Percentiles rank a stretch among this genome's conserved stretches.
Conservation (phyloP, 1,140 invertebrate genomes). For the Lepidurus couesii region DNA sequence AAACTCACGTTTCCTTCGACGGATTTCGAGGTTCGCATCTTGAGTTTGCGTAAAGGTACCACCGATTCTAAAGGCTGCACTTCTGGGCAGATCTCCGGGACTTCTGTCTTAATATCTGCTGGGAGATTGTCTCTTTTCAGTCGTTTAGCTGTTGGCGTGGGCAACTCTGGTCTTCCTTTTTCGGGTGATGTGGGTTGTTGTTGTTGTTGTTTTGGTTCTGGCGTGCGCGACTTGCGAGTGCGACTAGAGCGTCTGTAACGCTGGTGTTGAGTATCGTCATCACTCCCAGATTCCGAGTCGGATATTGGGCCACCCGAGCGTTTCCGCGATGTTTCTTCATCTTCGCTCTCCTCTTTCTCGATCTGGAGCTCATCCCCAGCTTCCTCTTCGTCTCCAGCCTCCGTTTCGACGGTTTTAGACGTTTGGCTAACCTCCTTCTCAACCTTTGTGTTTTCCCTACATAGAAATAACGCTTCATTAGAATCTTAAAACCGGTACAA, state of each 20-base stretch:
- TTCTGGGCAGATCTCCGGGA: neutral
- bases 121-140: neutral
- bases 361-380: slow-evolving; percentile 26
- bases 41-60: slow-evolving; percentile 24
- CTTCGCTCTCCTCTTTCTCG: slow-evolving; percentile 26
- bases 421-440: slow-evolving; percentile 7
- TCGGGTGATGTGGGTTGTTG: neutral
- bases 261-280: slow-evolving; percentile 1
- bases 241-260: slow-evolving; percentile 10
- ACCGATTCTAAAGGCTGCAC: neutral
- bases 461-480: neutral
- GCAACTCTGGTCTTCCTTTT: neutral
- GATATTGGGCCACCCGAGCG: neutral
- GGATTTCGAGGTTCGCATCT: neutral
- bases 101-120: neutral
- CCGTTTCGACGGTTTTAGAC: neutral
- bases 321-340: slow-evolving; percentile 11
- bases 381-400: slow-evolving; percentile 28
- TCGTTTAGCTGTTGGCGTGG: neutral
- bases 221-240: neutral
- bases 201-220: neutral
- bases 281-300: neutral
- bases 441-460: too few species aligned
- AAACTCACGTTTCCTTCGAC: neutral
- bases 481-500: neutral